Evolutionary conservation across 1,140 invertebrate species (phyloP), one percentile per base, ranked within the genome.

Genomic region (Piezodorus guildinii): DNA sequence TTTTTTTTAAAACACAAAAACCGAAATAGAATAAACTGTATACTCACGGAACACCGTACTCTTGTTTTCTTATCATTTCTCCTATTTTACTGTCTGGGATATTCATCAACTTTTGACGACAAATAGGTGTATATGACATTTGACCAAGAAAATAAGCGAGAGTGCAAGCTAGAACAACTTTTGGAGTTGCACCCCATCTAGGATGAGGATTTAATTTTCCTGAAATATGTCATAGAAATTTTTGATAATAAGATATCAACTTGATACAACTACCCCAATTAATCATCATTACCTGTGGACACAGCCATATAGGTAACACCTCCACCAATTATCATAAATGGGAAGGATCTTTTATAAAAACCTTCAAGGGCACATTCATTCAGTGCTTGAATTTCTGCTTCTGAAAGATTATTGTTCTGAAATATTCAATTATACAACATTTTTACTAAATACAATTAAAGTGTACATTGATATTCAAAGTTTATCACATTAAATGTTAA

Each of bases 71-170:
- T 16, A 85, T 71, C 58, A 80, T 73, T 68, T 83, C 79, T 8
- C 79, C 83, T 16, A 85, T 72, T 65, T 72, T 73, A 73, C 79
- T 81, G 67, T 82, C 77, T 4, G 85, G 85, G 25, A 88, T 72
- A 14, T 79, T 77, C 82, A 88, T 86, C 2, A 90, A 74, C 73
- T 87, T 88, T 65, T 88, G 85, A 6, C 83, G 81, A 72, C 86
- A 88, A 65, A 78, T 80, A 43, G 74, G 71, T 72, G 85, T 83
- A 69, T 88, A 90, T 1, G 86, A 88, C 45, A 88, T 75, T 75
- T 88, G 88, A 8, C 87, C 87, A 2, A 86, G 49, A 69, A 88
- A 81, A 74, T 87, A 88, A 10, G 86, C 86, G 15, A 85, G 54
- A 12, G 85, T 72, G 21, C 80, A 80, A n/a, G 82, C 82, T 49